phyloP scores from a whole-genome alignment of 2,888 invertebrate genomes.

The Caenorhabditis becei region DNA sequence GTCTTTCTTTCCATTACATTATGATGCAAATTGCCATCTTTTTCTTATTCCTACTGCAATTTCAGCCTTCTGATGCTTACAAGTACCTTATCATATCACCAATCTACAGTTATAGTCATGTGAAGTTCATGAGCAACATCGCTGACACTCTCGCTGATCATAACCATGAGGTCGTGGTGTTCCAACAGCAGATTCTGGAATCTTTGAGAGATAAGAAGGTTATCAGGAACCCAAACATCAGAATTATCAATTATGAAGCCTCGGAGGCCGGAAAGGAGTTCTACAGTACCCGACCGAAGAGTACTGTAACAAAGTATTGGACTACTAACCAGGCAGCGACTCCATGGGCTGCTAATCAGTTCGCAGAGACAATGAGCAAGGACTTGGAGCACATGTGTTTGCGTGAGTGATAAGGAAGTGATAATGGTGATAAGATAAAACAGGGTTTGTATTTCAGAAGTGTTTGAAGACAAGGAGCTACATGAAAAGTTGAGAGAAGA shows the following conservation, averaged over 20 bases:
- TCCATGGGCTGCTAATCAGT: constrained; percentile 30
- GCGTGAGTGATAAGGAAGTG: constrained; percentile 17
- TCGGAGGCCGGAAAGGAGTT: constrained; percentile 22
- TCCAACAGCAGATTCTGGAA: constrained; percentile 39
- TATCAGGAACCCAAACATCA: constrained; percentile 12
- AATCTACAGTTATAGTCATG: constrained; percentile 53
- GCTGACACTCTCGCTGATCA: constrained; percentile 38
- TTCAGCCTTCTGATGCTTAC: too few relatives aligned
- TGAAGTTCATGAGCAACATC: constrained; percentile 53
- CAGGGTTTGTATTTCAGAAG: constrained; percentile 29
- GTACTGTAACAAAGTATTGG: constrained; percentile 48
- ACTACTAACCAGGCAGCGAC: constrained; percentile 37
- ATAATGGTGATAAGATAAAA: background rate
- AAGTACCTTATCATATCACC: constrained; percentile 44
- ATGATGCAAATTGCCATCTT: too few relatives aligned
- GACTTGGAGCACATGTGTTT: constrained; percentile 55
- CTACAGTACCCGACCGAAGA: constrained; percentile 29
- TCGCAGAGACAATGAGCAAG: constrained; percentile 43
- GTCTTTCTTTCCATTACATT: background rate
- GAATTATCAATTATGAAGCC: constrained; percentile 42
- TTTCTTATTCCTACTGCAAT: too few relatives aligned
- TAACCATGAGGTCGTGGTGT: constrained; percentile 40
- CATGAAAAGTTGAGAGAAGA: constrained; percentile 6
- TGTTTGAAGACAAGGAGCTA: constrained; percentile 31
- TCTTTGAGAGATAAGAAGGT: constrained; percentile 32